phyloP scores from a whole-genome alignment of 2,888 invertebrate species.

The Hydrotaea diabolus region DNA sequence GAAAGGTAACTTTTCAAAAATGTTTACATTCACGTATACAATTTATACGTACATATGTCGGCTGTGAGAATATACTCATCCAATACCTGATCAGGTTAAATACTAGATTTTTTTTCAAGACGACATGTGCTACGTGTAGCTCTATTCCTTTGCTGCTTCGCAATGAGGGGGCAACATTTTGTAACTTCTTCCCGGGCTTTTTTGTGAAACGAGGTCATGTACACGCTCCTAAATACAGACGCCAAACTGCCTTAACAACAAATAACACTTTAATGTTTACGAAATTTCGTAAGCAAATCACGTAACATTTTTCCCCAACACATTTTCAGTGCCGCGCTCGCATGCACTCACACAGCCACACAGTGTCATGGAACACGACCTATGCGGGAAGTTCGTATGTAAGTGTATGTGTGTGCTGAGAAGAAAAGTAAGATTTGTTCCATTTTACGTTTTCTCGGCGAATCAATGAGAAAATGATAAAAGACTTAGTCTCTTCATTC shows the following conservation, averaged over 20 bases:
- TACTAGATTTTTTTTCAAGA: conserved; percentile 5
- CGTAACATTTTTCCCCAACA: conserved; percentile 59
- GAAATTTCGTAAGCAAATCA: conserved; percentile 64
- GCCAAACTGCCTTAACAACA: conserved; percentile 24
- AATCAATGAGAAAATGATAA: conserved; percentile 39
- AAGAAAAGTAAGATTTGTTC: not conserved
- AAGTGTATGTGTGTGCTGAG: not conserved
- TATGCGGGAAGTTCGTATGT: not conserved
- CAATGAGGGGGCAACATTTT: conserved; percentile 47
- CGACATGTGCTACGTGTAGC: conserved; percentile 22
- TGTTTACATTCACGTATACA: not conserved
- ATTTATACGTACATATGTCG: not conserved
- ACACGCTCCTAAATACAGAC: conserved; percentile 36
- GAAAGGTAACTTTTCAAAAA: too few species aligned
- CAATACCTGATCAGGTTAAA: conserved; percentile 27
- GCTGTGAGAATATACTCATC: conserved; percentile 23
- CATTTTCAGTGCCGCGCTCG: conserved; percentile 37
- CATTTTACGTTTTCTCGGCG: conserved; percentile 9
- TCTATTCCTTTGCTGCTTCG: not conserved
- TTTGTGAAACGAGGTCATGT: conserved; percentile 49
- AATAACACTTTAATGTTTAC: conserved; percentile 50
- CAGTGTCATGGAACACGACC: not conserved
- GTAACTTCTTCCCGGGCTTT: conserved; percentile 23
- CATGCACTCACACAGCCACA: not conserved
- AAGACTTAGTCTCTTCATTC: conserved; percentile 49